Evolutionary conservation across 2,888 invertebrate species (phyloP).

Genomic region (Campoplex capitator): DNA sequence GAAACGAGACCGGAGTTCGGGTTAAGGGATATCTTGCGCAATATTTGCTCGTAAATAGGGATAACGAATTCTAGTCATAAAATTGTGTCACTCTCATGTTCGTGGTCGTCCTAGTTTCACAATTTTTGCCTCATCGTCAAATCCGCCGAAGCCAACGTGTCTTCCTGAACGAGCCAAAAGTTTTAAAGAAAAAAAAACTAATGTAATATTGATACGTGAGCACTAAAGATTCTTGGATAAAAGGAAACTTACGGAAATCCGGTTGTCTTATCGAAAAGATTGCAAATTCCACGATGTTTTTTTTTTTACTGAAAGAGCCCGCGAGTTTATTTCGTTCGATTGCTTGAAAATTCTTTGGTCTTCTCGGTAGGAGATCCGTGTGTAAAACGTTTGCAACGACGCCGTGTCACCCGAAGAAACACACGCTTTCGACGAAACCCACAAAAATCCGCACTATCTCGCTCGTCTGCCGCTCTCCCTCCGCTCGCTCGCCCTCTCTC

Average conservation of each 20-base stretch:
- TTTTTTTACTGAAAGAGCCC: neutral
- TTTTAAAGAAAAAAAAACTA: neutral
- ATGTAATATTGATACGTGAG: neutral
- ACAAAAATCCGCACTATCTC: conserved; percentile 30
- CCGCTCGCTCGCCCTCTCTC: neutral
- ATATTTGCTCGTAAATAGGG: neutral
- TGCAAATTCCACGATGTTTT: neutral
- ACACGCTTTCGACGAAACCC: conserved; percentile 41
- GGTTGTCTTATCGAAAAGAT: neutral
- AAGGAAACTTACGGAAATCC: neutral
- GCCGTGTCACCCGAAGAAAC: conserved; percentile 49
- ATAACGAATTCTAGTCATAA: neutral
- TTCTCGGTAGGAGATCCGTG: neutral
- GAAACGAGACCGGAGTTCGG: neutral
- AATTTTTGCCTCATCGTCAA: neutral
- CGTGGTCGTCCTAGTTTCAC: neutral
- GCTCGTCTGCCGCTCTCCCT: conserved; percentile 1
- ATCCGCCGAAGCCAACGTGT: neutral
- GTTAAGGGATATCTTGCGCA: neutral
- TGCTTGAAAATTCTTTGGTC: neutral
- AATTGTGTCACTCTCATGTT: neutral
- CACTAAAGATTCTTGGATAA: neutral
- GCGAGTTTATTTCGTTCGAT: conserved; percentile 20
- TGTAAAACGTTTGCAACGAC: conserved; percentile 16
- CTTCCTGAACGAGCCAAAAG: neutral